Evolutionary conservation across 1,140 invertebrate species (phyloP), one percentile per base, ranked within the genome.

Genomic region (Caerostris darwini): DNA sequence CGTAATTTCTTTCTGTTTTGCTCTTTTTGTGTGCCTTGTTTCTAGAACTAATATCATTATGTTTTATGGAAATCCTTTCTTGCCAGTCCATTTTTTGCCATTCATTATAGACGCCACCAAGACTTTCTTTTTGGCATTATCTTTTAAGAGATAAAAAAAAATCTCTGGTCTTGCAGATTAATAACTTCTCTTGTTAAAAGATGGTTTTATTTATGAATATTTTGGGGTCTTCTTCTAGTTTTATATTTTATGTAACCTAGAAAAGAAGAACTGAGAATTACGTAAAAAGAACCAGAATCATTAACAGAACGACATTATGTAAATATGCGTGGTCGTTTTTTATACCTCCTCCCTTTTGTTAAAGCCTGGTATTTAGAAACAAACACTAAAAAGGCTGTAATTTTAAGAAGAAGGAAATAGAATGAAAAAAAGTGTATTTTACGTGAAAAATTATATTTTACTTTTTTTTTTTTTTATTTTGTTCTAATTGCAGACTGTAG

Each of bases 231-330:
- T 6, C 82, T 59, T 59, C 17, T 7, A 19, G 53, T 17, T 54
- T 77, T 50, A 34, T 77, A 5, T 77, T 71, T 53, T 34, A 3
- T 34, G 5, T 71, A 8, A 34, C 69, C 50, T 12, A 8, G 69
- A 53, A 19, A 82, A 61, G 59, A 58, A 82, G 89, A 77, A 17
- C 56, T 10, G 19, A 34, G 59, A 88, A 64, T 67, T 64, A 64
- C 14, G 86, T 53, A 92, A 85, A 92, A 92, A 91, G 71, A 19
- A 61, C 54, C 17, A 8, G 81, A 57, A 92, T 92, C 81, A 92
- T 85, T 92, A 92, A 92, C 82, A 85, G 67, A 92, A 34, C 56
- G 90, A 64, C 90, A 85, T 92, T 92, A 92, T 92, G 90, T 83
- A 92, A 92, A 92, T 92, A 85, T 92, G 90, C 82, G 71, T 53